Percentiles rank a stretch among this genome's conserved stretches.
Evolutionary conservation across 2,113 vertebrate species (phyloP).

Genomic region (Physeter macrocephalus): DNA sequence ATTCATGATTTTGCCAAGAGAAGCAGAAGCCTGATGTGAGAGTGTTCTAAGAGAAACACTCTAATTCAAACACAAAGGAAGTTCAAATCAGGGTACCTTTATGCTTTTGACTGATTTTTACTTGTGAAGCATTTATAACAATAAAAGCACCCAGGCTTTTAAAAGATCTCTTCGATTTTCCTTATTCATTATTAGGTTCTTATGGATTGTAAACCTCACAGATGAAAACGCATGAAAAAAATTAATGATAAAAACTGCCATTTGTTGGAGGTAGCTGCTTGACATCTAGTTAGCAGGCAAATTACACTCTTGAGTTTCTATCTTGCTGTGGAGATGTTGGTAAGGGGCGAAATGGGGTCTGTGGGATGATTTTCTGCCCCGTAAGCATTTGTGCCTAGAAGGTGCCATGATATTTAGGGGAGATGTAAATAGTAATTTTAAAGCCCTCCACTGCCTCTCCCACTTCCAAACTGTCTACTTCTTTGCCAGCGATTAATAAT

Average conservation of each 20-base stretch:
- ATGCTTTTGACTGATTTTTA: not conserved
- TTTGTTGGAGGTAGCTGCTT: not conserved
- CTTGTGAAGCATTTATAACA: not conserved
- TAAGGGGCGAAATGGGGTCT: not conserved
- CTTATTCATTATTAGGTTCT: not conserved
- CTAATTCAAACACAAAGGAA: not conserved
- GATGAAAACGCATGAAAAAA: not conserved
- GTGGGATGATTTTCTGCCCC: not conserved
- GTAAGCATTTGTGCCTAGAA: not conserved
- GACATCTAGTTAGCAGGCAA: not conserved
- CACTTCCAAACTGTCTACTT: not conserved
- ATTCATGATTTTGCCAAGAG: slow-evolving; percentile 17
- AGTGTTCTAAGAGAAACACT: slow-evolving; percentile 7
- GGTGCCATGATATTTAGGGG: not conserved
- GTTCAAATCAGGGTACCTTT: not conserved
- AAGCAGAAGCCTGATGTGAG: not conserved
- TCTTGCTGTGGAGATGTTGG: not conserved
- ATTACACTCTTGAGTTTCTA: not conserved
- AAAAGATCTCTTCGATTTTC: slow-evolving; percentile 28
- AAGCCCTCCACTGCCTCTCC: not conserved
- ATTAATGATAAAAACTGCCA: not conserved
- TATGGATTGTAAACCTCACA: not conserved
- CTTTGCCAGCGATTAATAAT: not conserved
- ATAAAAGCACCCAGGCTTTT: not conserved
- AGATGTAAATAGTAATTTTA: slow-evolving; percentile 1